Conservation (phyloP, 1,140 invertebrate genomes). For the Drosophila bifasciata region DNA sequence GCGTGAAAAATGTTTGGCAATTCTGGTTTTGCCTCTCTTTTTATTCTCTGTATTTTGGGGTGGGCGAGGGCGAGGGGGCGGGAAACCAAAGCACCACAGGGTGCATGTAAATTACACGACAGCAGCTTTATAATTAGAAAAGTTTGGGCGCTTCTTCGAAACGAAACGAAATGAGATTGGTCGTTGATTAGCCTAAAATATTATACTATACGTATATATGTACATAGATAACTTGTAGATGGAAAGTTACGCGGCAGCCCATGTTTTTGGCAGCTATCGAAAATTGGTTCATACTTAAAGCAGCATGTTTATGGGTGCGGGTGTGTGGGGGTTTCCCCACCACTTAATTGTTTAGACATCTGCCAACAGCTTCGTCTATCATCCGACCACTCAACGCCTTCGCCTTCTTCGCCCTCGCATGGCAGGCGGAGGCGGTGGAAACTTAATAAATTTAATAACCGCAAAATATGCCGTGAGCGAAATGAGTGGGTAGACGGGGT, state of each 20-base stretch:
- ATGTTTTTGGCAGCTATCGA: background rate
- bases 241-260: slow-evolving; percentile 29
- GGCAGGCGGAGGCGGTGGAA: slow-evolving; percentile 11
- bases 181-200: slow-evolving; percentile 47
- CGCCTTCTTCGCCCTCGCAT: slow-evolving; percentile 1
- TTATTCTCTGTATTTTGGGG: background rate
- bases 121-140: slow-evolving; percentile 67
- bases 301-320: background rate
- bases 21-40: slow-evolving; percentile 15
- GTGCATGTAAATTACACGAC: slow-evolving; percentile 50
- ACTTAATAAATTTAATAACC: slow-evolving; percentile 71
- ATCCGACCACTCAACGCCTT: slow-evolving; percentile 19
- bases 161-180: slow-evolving; percentile 27
- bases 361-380: slow-evolving; percentile 64
- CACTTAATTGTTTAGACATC: slow-evolving; percentile 55
- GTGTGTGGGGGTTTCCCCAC: slow-evolving; percentile 13
- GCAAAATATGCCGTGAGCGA: slow-evolving; percentile 45
- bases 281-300: slow-evolving; percentile 2
- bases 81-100: slow-evolving; percentile 5
- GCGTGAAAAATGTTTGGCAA: slow-evolving; percentile 60
- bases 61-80: background rate
- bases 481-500: slow-evolving; percentile 25
- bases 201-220: no score
- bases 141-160: slow-evolving; percentile 26
- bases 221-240: slow-evolving; percentile 2